Base-by-base conservation (phyloP, 2,113 vertebrate genomes). In the Sclerurus mexicanus region DNA sequence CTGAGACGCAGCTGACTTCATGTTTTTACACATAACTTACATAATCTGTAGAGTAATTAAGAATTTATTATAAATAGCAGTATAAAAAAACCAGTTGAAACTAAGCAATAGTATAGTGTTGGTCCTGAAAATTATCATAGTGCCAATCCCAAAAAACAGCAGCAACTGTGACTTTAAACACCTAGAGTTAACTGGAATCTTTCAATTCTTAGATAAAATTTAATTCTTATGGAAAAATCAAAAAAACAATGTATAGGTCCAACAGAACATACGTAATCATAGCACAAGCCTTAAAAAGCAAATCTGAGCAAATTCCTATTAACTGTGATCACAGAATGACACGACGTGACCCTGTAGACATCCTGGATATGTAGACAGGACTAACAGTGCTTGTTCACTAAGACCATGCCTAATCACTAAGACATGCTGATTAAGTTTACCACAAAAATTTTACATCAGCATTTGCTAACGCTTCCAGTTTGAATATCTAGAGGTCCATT, bases 351-450 rank as follows among this genome's bases (percentile, higher is more conserved):
- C 17, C 33, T 71, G 67, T 18, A 55, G n/a, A 50, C 4, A 31
- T 60, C 64, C 67, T n/a, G 33, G 30, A 50, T 42, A 73, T 0
- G 2, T 0, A 84, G 14, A 33, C 0, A 69, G 49, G 22, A 69
- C 28, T 44, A 39, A 47, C 0, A 1, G 42, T 5, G 9, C 47
- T 76, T 21, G 14, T 24, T 62, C 23, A 30, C 31, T 9, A 46
- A 56, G 46, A 42, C 35, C 28, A 23, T 1, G 7, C 28, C 10
- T 10, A 25, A 3, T 49, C 9, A 33, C 20, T 59, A 25, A 46
- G 23, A 63, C n/a, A 68, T 0, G 18, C 30, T 18, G 10, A 12
- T 85, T 85, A 58, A 28, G n/a, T n/a, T 66, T 30, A n/a, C 27
- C 31, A 53, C 42, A 39, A 39, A 66, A 55, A 40, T 10, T 27